Percentiles rank a stretch among this genome's conserved stretches.
phyloP scores from a whole-genome alignment of 2,888 invertebrate species.

The Diloba caeruleocephala region DNA sequence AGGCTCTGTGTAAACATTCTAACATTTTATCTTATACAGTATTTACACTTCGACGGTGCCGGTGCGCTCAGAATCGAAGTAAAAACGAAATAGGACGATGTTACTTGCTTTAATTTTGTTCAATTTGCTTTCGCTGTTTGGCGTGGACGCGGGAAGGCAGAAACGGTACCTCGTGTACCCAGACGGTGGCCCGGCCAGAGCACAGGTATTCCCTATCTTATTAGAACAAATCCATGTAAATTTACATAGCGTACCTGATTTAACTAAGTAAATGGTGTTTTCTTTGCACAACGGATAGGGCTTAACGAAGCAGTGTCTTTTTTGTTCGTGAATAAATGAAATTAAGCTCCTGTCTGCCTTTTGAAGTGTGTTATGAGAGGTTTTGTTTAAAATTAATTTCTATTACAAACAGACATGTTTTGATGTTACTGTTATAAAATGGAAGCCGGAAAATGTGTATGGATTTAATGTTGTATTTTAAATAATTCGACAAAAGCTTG shows the following conservation, averaged over 20 bases:
- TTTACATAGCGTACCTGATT: constrained; percentile 78
- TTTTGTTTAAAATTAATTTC: constrained; percentile 52
- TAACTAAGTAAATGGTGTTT: constrained; percentile 84
- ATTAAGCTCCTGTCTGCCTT: constrained; percentile 77
- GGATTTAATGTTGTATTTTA: constrained; percentile 8
- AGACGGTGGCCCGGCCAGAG: constrained; percentile 88
- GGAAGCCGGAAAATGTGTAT: constrained; percentile 17
- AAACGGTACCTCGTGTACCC: constrained; percentile 89
- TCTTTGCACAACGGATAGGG: constrained; percentile 77
- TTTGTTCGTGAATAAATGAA: constrained; percentile 85
- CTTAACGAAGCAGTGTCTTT: constrained; percentile 85
- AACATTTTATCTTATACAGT: constrained; percentile 77
- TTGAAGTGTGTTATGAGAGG: constrained; percentile 66
- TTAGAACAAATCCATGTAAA: constrained; percentile 67
- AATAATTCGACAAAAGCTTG: constrained; percentile 7
- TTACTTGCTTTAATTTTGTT: constrained; percentile 74
- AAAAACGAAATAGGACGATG: constrained; percentile 66
- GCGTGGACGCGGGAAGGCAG: constrained; percentile 72
- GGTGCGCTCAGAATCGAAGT: constrained; percentile 58
- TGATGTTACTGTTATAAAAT: constrained; percentile 26
- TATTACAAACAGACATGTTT: constrained; percentile 34
- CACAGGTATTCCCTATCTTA: constrained; percentile 83
- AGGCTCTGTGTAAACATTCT: constrained; percentile 79
- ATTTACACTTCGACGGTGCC: constrained; percentile 72
- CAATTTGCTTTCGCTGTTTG: constrained; percentile 67